These are phyloP conservation scores for Lamprologus tigripictilis DNA, from an alignment of 2,113 vertebrate species.

Conservation along the genomic window DNA sequence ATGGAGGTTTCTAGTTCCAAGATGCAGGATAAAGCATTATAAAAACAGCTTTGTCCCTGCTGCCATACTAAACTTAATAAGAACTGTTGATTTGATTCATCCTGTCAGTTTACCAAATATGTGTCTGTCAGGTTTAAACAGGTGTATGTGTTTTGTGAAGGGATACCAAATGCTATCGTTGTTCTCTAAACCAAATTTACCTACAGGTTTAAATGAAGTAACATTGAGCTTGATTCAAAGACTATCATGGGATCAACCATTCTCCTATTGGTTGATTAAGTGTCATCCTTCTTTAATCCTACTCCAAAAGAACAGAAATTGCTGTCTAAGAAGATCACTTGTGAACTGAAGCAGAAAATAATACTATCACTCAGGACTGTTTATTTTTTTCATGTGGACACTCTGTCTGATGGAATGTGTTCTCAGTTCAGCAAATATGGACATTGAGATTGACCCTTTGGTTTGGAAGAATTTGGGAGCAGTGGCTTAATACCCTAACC, in stretches of 20 bases:
- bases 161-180: not conserved
- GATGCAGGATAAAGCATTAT: not conserved
- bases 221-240: not conserved
- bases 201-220: not conserved
- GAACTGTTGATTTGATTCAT: not conserved
- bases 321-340: not conserved
- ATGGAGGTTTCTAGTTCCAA: not conserved
- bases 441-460: not conserved
- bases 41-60: not conserved
- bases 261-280: not conserved
- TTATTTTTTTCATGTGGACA: not conserved
- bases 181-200: not conserved
- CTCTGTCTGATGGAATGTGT: not conserved
- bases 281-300: accelerated
- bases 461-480: not conserved
- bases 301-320: not conserved
- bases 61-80: not conserved
- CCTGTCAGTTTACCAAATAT: not conserved
- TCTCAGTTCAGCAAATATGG: not conserved
- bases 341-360: not conserved
- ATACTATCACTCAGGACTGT: not conserved
- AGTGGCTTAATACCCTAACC: not conserved
- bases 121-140: not conserved
- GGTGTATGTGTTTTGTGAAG: not conserved
- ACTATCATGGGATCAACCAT: not conserved